Percentiles rank a stretch among this genome's conserved stretches.
Conservation (phyloP, 2,113 vertebrate species). For the Galbula dea region DNA sequence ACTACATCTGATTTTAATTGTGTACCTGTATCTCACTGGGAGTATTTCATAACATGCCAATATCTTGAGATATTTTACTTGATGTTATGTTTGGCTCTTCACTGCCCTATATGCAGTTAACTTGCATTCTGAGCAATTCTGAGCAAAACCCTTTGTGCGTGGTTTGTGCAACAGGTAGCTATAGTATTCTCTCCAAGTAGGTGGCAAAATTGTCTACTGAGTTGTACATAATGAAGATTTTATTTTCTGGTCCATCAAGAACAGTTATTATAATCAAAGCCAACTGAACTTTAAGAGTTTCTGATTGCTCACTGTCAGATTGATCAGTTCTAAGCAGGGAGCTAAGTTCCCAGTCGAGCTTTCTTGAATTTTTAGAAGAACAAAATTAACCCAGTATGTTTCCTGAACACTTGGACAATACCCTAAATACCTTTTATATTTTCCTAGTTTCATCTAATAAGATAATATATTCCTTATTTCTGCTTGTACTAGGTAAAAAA, state of each 20-base stretch:
- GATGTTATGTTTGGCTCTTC: neutral
- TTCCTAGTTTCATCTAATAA: neutral
- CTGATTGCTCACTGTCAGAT: conserved; percentile 2
- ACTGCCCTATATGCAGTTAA: neutral
- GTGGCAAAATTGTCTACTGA: conserved; percentile 53
- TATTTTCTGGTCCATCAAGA: conserved; percentile 27
- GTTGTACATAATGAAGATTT: conserved; percentile 56
- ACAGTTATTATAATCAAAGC: conserved; percentile 37
- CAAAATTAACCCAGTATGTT: neutral
- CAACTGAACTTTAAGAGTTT: conserved; percentile 40
- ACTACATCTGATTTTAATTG: neutral
- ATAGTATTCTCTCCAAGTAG: conserved; percentile 28
- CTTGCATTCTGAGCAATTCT: neutral
- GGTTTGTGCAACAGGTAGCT: neutral
- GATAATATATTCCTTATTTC: neutral
- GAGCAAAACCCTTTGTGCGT: neutral
- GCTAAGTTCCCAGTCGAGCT: neutral
- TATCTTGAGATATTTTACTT: neutral
- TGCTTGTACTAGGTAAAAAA: neutral
- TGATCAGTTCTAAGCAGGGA: conserved; percentile 3
- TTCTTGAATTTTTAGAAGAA: neutral
- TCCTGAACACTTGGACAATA: neutral
- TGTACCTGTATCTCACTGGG: neutral
- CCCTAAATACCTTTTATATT: neutral
- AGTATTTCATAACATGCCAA: neutral